A percentile compares a stretch with the other conserved stretches of the same genome.
Evolutionary conservation across 2,113 vertebrate genomes (phyloP).

Genomic region (Dasyornis broadbenti): DNA sequence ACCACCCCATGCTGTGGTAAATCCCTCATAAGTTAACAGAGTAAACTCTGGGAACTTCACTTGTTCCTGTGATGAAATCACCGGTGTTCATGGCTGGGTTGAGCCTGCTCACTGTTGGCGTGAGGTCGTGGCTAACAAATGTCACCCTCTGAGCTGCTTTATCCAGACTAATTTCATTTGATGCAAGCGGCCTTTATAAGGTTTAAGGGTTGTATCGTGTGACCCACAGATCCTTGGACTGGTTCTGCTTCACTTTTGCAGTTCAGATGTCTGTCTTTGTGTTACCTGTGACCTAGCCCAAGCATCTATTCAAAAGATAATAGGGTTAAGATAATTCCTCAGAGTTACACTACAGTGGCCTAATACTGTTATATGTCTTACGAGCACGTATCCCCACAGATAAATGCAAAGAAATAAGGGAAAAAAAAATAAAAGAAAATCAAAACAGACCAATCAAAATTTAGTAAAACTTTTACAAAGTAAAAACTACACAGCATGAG

Average conservation of each 20-base stretch:
- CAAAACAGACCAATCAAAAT: neutral
- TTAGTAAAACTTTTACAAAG: neutral
- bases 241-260: neutral
- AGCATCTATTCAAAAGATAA: neutral
- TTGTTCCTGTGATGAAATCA: neutral
- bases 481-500: neutral
- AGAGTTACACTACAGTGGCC: neutral
- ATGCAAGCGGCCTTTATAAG: neutral
- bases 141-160: neutral
- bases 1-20: neutral
- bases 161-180: neutral
- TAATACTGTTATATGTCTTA: neutral
- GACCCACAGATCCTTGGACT: neutral
- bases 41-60: neutral
- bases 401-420: neutral
- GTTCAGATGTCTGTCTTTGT: neutral
- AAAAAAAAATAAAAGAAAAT: neutral
- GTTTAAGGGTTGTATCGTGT: neutral
- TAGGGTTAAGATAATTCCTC: neutral
- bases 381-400: neutral
- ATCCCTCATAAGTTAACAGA: neutral
- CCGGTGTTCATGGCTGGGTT: accelerated
- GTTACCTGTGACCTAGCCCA: neutral
- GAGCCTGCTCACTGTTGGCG: neutral
- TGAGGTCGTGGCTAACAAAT: neutral